Base-by-base conservation (phyloP, 2,888 invertebrate species). In the Colletes collaris region DNA sequence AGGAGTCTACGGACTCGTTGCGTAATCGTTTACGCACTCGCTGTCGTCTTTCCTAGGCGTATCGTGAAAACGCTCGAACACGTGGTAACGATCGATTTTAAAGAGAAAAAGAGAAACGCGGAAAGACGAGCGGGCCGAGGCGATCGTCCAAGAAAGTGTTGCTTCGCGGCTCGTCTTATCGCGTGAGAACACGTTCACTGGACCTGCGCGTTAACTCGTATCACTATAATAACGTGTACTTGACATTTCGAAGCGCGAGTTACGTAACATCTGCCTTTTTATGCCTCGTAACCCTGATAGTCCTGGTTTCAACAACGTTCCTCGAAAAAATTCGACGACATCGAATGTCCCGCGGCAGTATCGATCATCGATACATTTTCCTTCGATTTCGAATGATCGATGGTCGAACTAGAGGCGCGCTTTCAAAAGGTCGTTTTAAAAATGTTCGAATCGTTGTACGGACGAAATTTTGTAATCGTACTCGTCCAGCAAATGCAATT, bases 71-170 rank as follows among this genome's bases (percentile, higher is more conserved):
- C 46, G 71, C 64, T 76, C 49, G 71, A 70, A 40, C 56, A 37
- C 40, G 37, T 35, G 40, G 72, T 55, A 65, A 52, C 76, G 83
- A 77, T 79, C 73, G 84, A 81, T 81, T 86, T 79, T 71, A 62
- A 66, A 53, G 63, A 79, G 76, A 80, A 76, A 80, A 82, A 80
- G 84, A 76, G 83, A 86, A 82, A 84, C 75, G 86, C 82, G 84
- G 78, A 79, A 82, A 84, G 75, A 67, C 65, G 65, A 66, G 52
- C 60, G 60, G 60, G 60, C 52, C 79, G 49, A 56, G 60, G 66
- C 58, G 62, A 82, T 79, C 70, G 53, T 78, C 37, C 56, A 71
- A 62, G 83, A 64, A 69, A 83, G 64, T 68, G 50, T 63, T 67
- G 50, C 74, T 58, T 59, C 53, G 27, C 56, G 58, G 52, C 16